Evolutionary conservation across 2,797 vertebrate species (phyloP).

Genomic region (Rhinoraja longicauda): DNA sequence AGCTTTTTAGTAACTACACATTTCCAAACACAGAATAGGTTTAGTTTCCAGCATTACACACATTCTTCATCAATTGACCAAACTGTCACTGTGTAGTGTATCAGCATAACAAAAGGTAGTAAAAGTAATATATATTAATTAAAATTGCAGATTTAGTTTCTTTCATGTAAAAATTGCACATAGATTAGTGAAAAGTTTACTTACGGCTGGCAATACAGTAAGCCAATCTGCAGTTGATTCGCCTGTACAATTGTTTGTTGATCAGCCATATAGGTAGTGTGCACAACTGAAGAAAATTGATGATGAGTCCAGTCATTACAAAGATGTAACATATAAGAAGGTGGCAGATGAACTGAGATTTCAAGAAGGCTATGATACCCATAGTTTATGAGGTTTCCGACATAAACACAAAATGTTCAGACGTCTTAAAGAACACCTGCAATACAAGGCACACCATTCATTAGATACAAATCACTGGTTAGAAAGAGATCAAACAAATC

Average conservation of each 20-base stretch:
- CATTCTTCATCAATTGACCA: background rate
- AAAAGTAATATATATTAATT: background rate
- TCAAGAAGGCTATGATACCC: constrained; percentile 75
- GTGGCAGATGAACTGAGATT: constrained; percentile 83
- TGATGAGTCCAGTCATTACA: constrained; percentile 77
- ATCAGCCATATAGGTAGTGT: constrained; percentile 80
- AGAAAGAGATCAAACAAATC: background rate
- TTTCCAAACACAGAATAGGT: background rate
- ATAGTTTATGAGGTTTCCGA: constrained; percentile 54
- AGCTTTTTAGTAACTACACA: too few relatives aligned
- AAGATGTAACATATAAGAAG: constrained; percentile 88
- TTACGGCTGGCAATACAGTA: constrained; percentile 90
- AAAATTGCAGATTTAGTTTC: background rate
- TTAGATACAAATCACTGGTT: background rate
- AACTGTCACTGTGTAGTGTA: background rate
- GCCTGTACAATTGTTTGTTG: constrained; percentile 81
- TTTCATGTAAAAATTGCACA: background rate
- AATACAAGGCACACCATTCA: background rate
- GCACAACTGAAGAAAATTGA: constrained; percentile 82
- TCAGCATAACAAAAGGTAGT: background rate
- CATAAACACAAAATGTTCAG: background rate
- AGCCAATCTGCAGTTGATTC: constrained; percentile 80
- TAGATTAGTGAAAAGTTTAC: constrained; percentile 44
- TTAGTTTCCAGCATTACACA: background rate
- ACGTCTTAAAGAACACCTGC: constrained; percentile 39